Conservation (phyloP, 64 coral and sea anemone genomes). For the Anthopleura sola region DNA sequence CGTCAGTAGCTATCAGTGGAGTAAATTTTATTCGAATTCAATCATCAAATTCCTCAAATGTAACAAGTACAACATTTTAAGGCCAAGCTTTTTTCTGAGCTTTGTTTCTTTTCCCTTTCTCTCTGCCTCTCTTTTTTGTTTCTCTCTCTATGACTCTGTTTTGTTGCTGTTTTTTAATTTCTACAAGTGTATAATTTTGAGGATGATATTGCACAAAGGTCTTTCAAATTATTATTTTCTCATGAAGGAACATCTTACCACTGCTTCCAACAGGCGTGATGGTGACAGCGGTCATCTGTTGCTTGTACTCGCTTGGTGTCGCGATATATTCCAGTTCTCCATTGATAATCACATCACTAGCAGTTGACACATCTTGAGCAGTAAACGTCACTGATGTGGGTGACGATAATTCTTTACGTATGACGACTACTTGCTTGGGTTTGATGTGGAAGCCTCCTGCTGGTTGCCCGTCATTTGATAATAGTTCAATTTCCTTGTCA, state of each 20-base stretch:
- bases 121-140: too few relatives aligned
- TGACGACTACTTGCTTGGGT: constrained; percentile 28
- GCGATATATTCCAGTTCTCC: constrained; percentile 41
- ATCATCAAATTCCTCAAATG: too few relatives aligned
- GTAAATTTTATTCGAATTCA: too few relatives aligned
- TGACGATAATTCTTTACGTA: constrained; percentile 54
- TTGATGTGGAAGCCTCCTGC: constrained; percentile 52
- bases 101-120: too few relatives aligned
- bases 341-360: constrained; percentile 60
- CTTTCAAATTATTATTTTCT: too few relatives aligned
- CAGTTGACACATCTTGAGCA: constrained; percentile 43
- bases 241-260: too few relatives aligned
- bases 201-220: background rate
- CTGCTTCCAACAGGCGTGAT: constrained; percentile 33
- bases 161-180: too few relatives aligned
- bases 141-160: too few relatives aligned
- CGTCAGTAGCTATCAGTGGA: too few relatives aligned
- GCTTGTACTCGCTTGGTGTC: constrained; percentile 58
- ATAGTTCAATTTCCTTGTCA: constrained; percentile 27
- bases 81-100: too few relatives aligned
- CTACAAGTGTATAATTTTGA: too few relatives aligned
- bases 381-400: constrained; percentile 59
- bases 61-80: too few relatives aligned
- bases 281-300: constrained; percentile 42
- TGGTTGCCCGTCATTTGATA: constrained; percentile 68